phyloP scores from a whole-genome alignment of 2,797 vertebrate genomes.

The Natrix natrix region DNA sequence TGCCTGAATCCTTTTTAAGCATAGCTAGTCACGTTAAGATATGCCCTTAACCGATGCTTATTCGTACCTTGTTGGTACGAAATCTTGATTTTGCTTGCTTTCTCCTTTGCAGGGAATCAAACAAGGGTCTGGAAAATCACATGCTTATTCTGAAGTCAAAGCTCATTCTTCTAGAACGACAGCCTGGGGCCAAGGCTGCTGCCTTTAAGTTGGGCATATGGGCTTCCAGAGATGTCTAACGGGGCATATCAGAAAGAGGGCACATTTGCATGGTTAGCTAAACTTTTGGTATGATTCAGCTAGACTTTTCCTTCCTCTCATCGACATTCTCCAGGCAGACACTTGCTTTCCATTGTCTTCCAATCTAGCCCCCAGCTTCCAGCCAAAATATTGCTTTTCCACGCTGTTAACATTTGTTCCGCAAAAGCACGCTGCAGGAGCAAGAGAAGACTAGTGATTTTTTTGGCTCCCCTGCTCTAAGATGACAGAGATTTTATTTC shows the following conservation, averaged over 20 bases:
- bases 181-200: neutral
- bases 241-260: neutral
- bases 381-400: constrained; percentile 9
- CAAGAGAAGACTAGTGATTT: constrained; percentile 5
- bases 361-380: neutral
- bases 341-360: neutral
- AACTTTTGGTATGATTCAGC: neutral
- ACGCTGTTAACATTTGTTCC: constrained; percentile 22
- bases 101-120: neutral
- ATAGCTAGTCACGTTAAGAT: neutral
- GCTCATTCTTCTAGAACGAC: neutral
- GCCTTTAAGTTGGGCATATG: neutral
- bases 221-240: neutral
- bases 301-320: neutral
- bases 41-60: neutral
- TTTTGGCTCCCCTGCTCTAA: constrained; percentile 11
- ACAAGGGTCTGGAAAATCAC: neutral
- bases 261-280: neutral
- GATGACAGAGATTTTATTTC: constrained; percentile 15
- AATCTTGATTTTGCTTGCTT: neutral
- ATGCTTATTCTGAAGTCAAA: neutral
- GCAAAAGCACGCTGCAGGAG: constrained; percentile 14
- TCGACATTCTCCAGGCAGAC: neutral
- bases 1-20: neutral
- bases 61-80: neutral